Percentiles rank a stretch among this genome's conserved stretches.
Evolutionary conservation across 2,797 vertebrate species (phyloP).

Genomic region (Urophycis tenuis): DNA sequence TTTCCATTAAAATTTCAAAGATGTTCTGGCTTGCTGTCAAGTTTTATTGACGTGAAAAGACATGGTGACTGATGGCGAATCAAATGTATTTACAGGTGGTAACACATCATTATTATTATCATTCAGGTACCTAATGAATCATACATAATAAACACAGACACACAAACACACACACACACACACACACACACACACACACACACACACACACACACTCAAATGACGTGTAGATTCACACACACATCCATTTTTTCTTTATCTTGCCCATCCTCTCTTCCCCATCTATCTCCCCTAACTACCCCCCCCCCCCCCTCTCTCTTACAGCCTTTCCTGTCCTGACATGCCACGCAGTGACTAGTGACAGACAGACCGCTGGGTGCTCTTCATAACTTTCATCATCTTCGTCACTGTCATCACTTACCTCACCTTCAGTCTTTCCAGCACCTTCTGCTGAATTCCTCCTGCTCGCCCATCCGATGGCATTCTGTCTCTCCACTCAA

Average conservation of each 20-base stretch:
- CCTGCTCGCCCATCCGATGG: not conserved
- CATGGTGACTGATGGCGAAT: not conserved
- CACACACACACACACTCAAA: not conserved
- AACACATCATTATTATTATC: not conserved
- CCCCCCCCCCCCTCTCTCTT: not conserved
- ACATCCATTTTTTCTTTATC: not conserved
- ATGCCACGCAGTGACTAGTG: not conserved
- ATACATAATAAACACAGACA: not conserved
- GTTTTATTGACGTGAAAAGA: not conserved
- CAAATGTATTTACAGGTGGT: not conserved
- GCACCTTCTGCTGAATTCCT: constrained; percentile 14
- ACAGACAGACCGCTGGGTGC: not conserved
- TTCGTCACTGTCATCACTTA: constrained; percentile 4
- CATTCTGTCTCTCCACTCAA: not conserved
- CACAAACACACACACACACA: not conserved
- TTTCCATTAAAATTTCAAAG: not conserved
- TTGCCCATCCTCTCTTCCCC: not conserved
- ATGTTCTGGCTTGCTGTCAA: not conserved
- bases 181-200: too few relatives aligned
- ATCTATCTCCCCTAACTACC: not conserved
- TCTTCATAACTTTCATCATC: not conserved
- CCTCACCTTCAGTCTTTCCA: constrained; percentile 9
- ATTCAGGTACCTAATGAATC: not conserved
- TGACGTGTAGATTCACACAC: too few relatives aligned
- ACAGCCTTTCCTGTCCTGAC: not conserved